Percentiles rank a stretch among this genome's conserved stretches.
Conservation (phyloP, 1,140 invertebrate genomes). For the Eueides isabella region DNA sequence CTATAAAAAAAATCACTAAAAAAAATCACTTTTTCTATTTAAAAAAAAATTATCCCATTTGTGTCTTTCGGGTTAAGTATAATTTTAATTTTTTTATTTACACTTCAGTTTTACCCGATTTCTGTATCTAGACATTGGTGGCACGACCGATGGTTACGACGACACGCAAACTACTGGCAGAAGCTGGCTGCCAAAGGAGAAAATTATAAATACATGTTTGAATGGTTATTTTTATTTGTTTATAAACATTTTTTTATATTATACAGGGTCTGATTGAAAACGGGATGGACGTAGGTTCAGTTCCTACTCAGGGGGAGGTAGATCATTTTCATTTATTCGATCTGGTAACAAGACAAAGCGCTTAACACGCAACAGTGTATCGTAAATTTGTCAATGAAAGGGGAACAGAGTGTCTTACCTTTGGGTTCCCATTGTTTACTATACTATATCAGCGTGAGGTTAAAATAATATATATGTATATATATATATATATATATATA, state of each 20-base stretch:
- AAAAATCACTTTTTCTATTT: slow-evolving; percentile 17
- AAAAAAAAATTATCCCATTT: slow-evolving; percentile 45
- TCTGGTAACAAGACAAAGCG: too few relatives aligned
- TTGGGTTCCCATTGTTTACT: too few relatives aligned
- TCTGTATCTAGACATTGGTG: slow-evolving; percentile 47
- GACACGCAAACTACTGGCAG: slow-evolving; percentile 27
- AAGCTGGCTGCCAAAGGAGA: not conserved
- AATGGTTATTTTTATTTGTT: not conserved
- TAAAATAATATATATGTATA: too few relatives aligned
- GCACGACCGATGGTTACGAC: slow-evolving; percentile 20
- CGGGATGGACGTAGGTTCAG: too few relatives aligned
- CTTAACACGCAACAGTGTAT: too few relatives aligned
- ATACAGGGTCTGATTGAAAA: not conserved
- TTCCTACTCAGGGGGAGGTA: too few relatives aligned
- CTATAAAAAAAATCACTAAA: slow-evolving; percentile 31
- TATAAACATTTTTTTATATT: not conserved
- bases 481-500: too few relatives aligned
- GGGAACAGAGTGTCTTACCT: too few relatives aligned
- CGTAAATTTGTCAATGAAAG: too few relatives aligned
- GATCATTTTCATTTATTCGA: too few relatives aligned
- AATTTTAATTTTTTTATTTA: slow-evolving; percentile 13
- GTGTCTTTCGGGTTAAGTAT: slow-evolving; percentile 20
- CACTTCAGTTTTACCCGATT: slow-evolving; percentile 56
- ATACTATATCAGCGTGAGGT: too few relatives aligned
- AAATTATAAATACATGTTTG: not conserved